Evolutionary conservation across 2,113 vertebrate genomes (phyloP), one percentile per base, ranked within the genome.

Genomic region (Corythornis madagascariensis): DNA sequence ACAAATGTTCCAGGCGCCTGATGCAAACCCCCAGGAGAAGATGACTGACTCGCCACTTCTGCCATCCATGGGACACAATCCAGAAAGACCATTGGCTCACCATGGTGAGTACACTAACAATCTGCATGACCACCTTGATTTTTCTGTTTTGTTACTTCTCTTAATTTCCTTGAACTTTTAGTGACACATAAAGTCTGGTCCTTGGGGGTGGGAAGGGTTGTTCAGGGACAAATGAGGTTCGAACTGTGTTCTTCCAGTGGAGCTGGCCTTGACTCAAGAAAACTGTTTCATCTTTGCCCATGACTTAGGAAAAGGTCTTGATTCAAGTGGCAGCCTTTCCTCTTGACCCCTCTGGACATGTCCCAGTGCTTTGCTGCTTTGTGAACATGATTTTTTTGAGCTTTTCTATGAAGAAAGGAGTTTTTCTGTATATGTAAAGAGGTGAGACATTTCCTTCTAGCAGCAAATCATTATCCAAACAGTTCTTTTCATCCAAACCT

Each of bases 331-430:
- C 6, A 35, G 19, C 24, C 31, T 56, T 64, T 73, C 20, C 31
- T 29, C 26, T 31, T 25, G 29, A 7, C 16, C 18, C 28, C 16
- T 55, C 28, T 29, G 53, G 28, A 55, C 13, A 3, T 3, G 3
- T 33, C 33, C 21, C 45, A 65, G 0, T 9, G 7, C 2, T 72
- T 13, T 4, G 24, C 8, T 9, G 5, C 5, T 53, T 28, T 35
- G n/a, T 0, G 2, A 15, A 13, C 16, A 2, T 4, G 18, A 11
- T 19, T 9, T 79, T 78, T 70, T 40, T 4, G 17, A 88, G 13
- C 13, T 60, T 1, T 74, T 57, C 21, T 48, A 18, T 10, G 5
- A 47, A 74, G 11, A n/a, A 59, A 66, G 15, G 0, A 0, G 7
- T 65, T 55, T 67, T 60, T n/a, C n/a, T 31, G 3, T 7, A 56